These are phyloP conservation scores for Epinotia nisella DNA, from an alignment of 2,888 invertebrate species.

Conservation along the genomic window DNA sequence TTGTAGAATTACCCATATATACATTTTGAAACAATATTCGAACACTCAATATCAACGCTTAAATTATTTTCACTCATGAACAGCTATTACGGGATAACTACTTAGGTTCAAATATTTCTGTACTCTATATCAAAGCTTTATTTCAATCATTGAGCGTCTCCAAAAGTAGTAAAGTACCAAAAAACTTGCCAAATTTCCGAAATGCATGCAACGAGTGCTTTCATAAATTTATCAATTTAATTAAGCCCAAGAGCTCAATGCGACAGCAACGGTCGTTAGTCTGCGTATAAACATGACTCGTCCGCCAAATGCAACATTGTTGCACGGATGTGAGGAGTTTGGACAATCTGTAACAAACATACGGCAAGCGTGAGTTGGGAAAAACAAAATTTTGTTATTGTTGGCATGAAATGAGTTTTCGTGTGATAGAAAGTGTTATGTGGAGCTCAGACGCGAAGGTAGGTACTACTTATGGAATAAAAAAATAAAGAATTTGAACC, in stretches of 20 bases:
- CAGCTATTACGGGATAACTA: slow-evolving; percentile 10
- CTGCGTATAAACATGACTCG: slow-evolving; percentile 46
- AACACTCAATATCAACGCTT: not conserved
- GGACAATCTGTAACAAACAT: slow-evolving; percentile 39
- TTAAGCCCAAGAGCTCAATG: slow-evolving; percentile 55
- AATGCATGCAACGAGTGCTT: slow-evolving; percentile 53
- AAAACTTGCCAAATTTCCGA: slow-evolving; percentile 61
- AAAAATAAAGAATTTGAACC: not conserved
- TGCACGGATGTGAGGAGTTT: slow-evolving; percentile 49
- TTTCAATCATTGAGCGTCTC: slow-evolving; percentile 7
- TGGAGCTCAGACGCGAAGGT: not conserved
- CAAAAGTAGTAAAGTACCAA: slow-evolving; percentile 12
- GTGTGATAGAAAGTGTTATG: not conserved
- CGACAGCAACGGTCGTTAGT: slow-evolving; percentile 38
- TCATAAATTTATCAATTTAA: slow-evolving; percentile 76
- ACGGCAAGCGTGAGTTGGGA: slow-evolving; percentile 33
- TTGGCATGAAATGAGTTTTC: slow-evolving; percentile 8
- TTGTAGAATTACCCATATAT: too few species aligned
- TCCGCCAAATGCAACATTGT: slow-evolving; percentile 54
- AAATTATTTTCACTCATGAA: slow-evolving; percentile 6
- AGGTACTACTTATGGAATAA: not conserved
- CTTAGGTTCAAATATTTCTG: slow-evolving; percentile 21
- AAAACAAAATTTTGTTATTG: slow-evolving; percentile 20
- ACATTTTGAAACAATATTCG: too few species aligned
- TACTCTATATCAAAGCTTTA: slow-evolving; percentile 21